phyloP scores from a whole-genome alignment of 1,140 invertebrate species.

The Pollicipes pollicipes region DNA sequence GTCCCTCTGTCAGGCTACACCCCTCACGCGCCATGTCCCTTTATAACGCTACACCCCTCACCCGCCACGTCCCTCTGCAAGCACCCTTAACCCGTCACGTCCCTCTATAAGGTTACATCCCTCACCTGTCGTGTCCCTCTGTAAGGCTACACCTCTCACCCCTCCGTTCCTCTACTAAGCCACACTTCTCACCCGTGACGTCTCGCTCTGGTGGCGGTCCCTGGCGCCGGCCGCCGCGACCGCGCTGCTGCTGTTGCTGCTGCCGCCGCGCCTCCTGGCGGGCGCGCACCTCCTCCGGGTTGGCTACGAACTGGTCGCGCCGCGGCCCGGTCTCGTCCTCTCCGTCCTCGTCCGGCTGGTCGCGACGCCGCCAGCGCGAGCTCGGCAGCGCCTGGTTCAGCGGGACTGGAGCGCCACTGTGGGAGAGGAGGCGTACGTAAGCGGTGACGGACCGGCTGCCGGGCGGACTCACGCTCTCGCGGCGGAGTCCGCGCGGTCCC shows the following conservation, averaged over 20 bases:
- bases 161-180: too few species aligned
- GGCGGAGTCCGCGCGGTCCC: too few species aligned
- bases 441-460: too few species aligned
- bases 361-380: neutral
- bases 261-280: slow-evolving; percentile 20
- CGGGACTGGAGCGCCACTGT: neutral
- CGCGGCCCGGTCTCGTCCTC: neutral
- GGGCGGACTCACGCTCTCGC: too few species aligned
- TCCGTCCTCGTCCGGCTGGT: neutral
- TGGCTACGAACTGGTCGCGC: slow-evolving; percentile 23
- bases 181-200: slow-evolving; percentile 12
- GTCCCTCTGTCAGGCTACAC: too few species aligned
- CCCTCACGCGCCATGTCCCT: too few species aligned
- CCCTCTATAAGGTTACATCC: too few species aligned
- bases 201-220: slow-evolving; percentile 13
- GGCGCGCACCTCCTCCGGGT: slow-evolving; percentile 24
- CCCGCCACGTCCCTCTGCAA: too few species aligned
- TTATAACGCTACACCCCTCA: too few species aligned
- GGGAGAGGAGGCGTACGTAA: neutral
- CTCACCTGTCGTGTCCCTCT: too few species aligned
- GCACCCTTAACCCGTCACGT: too few species aligned
- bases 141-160: too few species aligned
- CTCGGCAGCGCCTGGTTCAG: neutral
- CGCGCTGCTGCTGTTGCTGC: neutral
- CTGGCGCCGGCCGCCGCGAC: slow-evolving; percentile 9